These are phyloP conservation scores for Emys orbicularis DNA, from an alignment of 2,797 vertebrate species.

Conservation along the genomic window DNA sequence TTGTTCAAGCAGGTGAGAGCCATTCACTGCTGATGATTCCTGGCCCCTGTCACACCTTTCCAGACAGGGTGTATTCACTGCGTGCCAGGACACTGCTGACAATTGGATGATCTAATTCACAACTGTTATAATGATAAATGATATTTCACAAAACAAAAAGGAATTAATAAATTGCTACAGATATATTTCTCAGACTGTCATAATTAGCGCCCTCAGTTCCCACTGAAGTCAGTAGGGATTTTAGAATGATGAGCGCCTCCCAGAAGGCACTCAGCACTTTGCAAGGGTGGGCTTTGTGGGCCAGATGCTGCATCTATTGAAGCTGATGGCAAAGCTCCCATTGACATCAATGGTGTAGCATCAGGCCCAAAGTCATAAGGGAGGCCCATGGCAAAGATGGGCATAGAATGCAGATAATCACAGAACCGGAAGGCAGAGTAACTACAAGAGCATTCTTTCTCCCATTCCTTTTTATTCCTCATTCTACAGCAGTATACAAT, in stretches of 20 bases:
- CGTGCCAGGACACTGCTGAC: no score
- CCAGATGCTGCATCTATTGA: no score
- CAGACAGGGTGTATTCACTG: no score
- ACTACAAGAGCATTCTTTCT: not conserved
- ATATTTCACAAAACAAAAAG: no score
- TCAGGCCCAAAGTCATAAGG: not conserved
- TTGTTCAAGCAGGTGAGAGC: no score
- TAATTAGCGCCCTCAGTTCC: not conserved
- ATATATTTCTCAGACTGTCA: no score
- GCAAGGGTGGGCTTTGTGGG: not conserved
- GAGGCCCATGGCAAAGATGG: not conserved
- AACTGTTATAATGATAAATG: no score
- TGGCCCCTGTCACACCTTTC: no score
- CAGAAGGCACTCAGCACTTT: not conserved
- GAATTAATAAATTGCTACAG: no score
- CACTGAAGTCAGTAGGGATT: not conserved
- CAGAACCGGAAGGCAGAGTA: not conserved
- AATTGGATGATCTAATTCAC: no score
- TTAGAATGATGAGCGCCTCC: not conserved
- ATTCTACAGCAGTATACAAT: not conserved
- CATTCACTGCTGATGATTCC: no score
- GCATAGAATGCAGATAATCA: not conserved
- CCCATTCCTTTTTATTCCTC: not conserved
- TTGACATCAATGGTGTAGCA: not conserved
- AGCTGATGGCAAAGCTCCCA: not conserved